Base-by-base conservation (phyloP, 2,888 invertebrate species). In the Campoplex nolae region DNA sequence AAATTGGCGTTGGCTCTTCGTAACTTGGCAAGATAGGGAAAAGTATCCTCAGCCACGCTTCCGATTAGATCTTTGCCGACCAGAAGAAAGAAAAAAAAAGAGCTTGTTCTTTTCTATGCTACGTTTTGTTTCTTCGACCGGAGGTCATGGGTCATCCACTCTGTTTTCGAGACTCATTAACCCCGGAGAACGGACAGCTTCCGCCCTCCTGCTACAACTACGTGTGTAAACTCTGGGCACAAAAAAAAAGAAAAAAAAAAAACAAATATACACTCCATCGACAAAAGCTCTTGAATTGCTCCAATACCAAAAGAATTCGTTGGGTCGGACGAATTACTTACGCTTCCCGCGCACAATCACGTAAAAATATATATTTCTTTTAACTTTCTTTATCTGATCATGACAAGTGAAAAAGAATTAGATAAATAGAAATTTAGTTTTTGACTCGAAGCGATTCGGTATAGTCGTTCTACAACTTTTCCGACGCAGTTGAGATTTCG, bases 151-250 rank as follows among this genome's bases (percentile, higher is more conserved):
- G 76, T 85, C 79, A 58, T 80, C 79, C 83, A 67, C 71, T 83
- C 76, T 83, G 84, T 87, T 87, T 74, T 87, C 83, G 79, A 85
- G 87, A 87, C 83, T 87, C 87, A 87, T 85, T 85, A 87, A 85
- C 87, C 85, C 84, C 79, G 32, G 67, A 82, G 42, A 84, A 83
- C 82, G 87, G 80, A 80, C 71, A 70, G 56, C 76, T 84, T 87
- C 82, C 84, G 78, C 48, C 71, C 54, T 82, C 84, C 48, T 62
- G 9, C 38, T 56, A 42, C 65, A 13, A 35, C 77, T 78, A 42
- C 74, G 75, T 79, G 58, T 78, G 68, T 70, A 58, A 75, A n/a
- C 56, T 71, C 42, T 38, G 13, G 35, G 6, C 48, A 54, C 48
- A 54, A 35, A 70, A 76, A 74, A 32, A 71, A 45, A 76, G 70